Evolutionary conservation across 2,888 invertebrate species (phyloP).

Genomic region (Chelonus formosanus): DNA sequence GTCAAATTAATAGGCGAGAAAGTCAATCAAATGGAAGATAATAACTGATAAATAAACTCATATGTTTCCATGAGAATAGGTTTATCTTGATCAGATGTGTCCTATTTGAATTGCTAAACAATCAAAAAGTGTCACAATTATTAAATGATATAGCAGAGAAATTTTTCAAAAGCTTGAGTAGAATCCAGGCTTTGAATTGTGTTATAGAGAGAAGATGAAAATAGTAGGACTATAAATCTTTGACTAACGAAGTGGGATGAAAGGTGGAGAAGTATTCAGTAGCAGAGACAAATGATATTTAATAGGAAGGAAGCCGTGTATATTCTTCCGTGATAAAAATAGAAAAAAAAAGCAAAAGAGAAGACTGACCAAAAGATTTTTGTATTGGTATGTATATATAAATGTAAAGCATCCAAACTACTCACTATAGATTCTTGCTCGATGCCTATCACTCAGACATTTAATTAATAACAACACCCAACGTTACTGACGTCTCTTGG

Average conservation of each 20-base stretch:
- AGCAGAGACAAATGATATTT: slow-evolving; percentile 62
- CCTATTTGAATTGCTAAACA: neutral
- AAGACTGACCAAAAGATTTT: slow-evolving; percentile 32
- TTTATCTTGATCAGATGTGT: too few relatives aligned
- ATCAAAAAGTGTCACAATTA: neutral
- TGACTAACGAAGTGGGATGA: slow-evolving; percentile 42
- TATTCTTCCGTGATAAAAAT: neutral
- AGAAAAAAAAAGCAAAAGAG: slow-evolving; percentile 14
- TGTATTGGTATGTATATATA: slow-evolving; percentile 32
- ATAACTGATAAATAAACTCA: too few relatives aligned
- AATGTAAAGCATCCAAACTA: slow-evolving; percentile 7
- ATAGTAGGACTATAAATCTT: slow-evolving; percentile 43
- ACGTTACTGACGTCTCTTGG: slow-evolving; percentile 57
- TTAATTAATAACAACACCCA: slow-evolving; percentile 63
- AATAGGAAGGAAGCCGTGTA: slow-evolving; percentile 54
- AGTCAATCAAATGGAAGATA: too few relatives aligned
- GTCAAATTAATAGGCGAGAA: too few relatives aligned
- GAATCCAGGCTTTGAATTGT: slow-evolving; percentile 30
- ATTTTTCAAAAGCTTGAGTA: neutral
- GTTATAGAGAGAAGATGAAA: slow-evolving; percentile 29
- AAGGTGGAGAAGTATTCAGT: slow-evolving; percentile 52
- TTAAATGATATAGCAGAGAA: too few relatives aligned
- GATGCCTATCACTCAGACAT: slow-evolving; percentile 62
- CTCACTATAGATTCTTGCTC: slow-evolving; percentile 36
- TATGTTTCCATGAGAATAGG: too few relatives aligned